These are phyloP conservation scores for Drosophila mayri DNA, from an alignment of 1,140 invertebrate genomes.

Conservation along the genomic window DNA sequence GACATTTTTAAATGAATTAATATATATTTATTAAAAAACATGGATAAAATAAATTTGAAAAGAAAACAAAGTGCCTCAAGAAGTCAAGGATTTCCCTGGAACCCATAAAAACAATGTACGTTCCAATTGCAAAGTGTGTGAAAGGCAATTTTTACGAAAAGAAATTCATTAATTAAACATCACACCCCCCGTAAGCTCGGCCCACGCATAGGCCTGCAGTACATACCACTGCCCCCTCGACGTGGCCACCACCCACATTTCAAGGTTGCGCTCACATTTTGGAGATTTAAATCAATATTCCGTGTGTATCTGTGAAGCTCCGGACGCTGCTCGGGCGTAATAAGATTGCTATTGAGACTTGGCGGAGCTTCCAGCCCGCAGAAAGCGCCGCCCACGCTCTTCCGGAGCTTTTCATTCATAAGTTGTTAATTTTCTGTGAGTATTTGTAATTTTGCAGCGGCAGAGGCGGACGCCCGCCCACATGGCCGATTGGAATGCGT, in stretches of 20 bases:
- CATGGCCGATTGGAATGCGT: slow-evolving; percentile 80
- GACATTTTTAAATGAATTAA: neutral
- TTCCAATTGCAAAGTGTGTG: neutral
- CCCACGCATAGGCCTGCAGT: slow-evolving; percentile 9
- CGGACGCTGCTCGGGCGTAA: slow-evolving; percentile 18
- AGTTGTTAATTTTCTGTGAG: slow-evolving; percentile 37
- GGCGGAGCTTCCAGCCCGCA: slow-evolving; percentile 34
- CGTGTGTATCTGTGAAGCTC: slow-evolving; percentile 44
- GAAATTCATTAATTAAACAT: slow-evolving; percentile 33
- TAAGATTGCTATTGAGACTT: slow-evolving; percentile 29
- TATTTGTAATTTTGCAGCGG: slow-evolving; percentile 17
- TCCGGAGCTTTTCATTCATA: slow-evolving; percentile 78
- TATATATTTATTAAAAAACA: neutral
- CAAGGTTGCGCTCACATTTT: slow-evolving; percentile 64
- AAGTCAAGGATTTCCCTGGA: neutral
- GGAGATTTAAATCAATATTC: slow-evolving; percentile 59
- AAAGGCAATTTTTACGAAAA: slow-evolving; percentile 6
- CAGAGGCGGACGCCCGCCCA: slow-evolving; percentile 64
- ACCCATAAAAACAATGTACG: neutral
- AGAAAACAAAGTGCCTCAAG: neutral
- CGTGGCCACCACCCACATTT: slow-evolving; percentile 59
- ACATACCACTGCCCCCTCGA: neutral
- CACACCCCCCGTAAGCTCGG: slow-evolving; percentile 10
- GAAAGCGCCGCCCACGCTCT: slow-evolving; percentile 47
- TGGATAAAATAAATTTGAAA: neutral